Conservation (phyloP, 1,140 invertebrate genomes). For the Ganaspis sp. region DNA sequence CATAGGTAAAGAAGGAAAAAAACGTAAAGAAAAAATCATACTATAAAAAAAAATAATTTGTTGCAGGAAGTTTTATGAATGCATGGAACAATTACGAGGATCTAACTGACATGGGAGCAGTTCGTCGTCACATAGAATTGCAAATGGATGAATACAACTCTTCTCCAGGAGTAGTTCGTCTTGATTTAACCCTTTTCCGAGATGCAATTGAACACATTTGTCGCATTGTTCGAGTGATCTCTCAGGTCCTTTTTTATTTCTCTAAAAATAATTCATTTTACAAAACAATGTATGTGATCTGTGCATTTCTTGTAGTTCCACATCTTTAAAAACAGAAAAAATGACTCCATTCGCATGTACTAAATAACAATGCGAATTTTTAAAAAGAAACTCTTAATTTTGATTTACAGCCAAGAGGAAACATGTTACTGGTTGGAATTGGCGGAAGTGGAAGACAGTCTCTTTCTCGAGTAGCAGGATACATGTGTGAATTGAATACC, state of each 20-base stretch:
- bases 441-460: conserved; percentile 92
- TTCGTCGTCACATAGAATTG: conserved; percentile 81
- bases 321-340: too few relatives aligned
- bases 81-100: conserved; percentile 86
- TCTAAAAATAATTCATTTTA: not conserved
- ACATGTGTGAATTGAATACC: conserved; percentile 85
- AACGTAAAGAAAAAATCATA: too few relatives aligned
- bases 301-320: too few relatives aligned
- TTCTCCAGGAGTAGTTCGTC: conserved; percentile 83
- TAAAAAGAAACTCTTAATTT: not conserved
- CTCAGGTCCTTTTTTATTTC: conserved; percentile 75
- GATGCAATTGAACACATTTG: conserved; percentile 91
- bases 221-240: conserved; percentile 87
- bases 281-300: too few relatives aligned
- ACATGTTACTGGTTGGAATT: conserved; percentile 89
- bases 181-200: conserved; percentile 89
- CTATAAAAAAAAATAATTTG: too few relatives aligned
- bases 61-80: conserved; percentile 83
- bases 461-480: conserved; percentile 84
- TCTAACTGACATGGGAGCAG: conserved; percentile 78
- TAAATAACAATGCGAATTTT: not conserved
- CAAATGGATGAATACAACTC: conserved; percentile 89
- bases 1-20: too few relatives aligned
- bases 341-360: too few relatives aligned
- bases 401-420: conserved; percentile 80